A percentile compares a stretch with the other conserved stretches of the same genome.
Conservation (phyloP, 2,888 invertebrate species). For the Petrolisthes cinctipes region DNA sequence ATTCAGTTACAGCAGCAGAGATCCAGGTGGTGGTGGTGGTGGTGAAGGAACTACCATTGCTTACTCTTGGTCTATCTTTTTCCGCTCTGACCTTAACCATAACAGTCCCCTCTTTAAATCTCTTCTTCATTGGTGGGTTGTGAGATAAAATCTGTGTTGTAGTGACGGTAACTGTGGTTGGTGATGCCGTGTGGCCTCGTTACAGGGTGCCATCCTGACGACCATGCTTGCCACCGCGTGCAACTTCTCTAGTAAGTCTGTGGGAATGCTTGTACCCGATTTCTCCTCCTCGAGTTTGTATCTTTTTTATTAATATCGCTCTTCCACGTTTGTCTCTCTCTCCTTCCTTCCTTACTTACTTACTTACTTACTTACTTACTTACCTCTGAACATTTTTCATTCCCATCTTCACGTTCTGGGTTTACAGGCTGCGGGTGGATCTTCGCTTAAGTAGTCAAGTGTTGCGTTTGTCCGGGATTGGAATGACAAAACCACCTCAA, state of each 20-base stretch:
- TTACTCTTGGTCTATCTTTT: too few relatives aligned
- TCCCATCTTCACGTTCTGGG: constrained; percentile 54
- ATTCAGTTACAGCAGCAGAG: too few relatives aligned
- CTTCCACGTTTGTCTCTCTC: constrained; percentile 36
- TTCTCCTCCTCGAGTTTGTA: constrained; percentile 42
- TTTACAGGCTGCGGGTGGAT: constrained; percentile 61
- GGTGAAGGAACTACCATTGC: too few relatives aligned
- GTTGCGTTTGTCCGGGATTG: constrained; percentile 39
- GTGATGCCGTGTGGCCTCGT: constrained; percentile 63
- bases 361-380: constrained; percentile 36
- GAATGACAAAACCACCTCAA: constrained; percentile 40
- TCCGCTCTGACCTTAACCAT: too few relatives aligned
- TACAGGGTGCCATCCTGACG: constrained; percentile 96
- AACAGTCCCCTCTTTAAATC: too few relatives aligned
- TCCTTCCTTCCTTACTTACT: constrained; percentile 42
- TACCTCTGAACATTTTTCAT: constrained; percentile 44
- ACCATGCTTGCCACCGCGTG: constrained; percentile 97
- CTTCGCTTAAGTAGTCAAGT: constrained; percentile 51
- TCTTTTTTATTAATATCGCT: constrained; percentile 35
- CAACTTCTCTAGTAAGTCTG: constrained; percentile 93
- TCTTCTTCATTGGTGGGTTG: too few relatives aligned
- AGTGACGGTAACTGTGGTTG: constrained; percentile 41
- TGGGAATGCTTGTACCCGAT: constrained; percentile 57
- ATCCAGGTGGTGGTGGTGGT: too few relatives aligned
- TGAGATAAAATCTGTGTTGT: too few relatives aligned